These are phyloP conservation scores for Aviceda subcristata DNA, from an alignment of 2,113 vertebrate species.

Conservation along the genomic window DNA sequence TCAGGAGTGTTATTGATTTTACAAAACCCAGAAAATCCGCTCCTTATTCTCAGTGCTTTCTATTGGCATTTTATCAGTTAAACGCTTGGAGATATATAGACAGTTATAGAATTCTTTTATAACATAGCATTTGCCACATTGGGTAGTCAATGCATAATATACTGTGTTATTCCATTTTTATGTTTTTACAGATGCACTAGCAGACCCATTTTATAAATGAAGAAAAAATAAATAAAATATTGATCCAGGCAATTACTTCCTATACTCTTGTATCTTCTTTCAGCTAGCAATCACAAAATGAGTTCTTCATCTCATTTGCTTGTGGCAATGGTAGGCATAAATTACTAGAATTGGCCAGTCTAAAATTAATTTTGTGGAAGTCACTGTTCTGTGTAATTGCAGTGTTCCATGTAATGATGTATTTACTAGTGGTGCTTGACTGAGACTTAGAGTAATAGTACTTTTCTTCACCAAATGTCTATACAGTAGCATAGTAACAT, in stretches of 20 bases:
- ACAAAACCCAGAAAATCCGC: not conserved
- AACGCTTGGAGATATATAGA: not conserved
- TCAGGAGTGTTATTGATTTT: not conserved
- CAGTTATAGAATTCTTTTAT: not conserved
- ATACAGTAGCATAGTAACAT: not conserved
- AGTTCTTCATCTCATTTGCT: constrained; percentile 33
- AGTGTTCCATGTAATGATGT: not conserved
- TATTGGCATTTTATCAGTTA: not conserved
- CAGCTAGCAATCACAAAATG: not conserved
- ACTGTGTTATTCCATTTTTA: not conserved
- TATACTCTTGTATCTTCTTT: not conserved
- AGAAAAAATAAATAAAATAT: constrained; percentile 18
- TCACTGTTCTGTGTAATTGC: constrained; percentile 41
- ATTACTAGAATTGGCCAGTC: constrained; percentile 10
- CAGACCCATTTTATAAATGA: not conserved
- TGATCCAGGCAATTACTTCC: not conserved
- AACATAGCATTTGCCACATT: not conserved
- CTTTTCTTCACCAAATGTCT: not conserved
- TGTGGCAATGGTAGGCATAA: constrained; percentile 12
- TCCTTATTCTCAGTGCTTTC: not conserved
- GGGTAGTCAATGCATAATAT: not conserved
- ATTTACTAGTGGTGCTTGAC: not conserved
- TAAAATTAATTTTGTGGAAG: constrained; percentile 36
- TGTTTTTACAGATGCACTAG: not conserved
- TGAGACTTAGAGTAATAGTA: not conserved